A percentile compares a stretch with the other conserved stretches of the same genome.
These are phyloP conservation scores for Dorcus hopei DNA, from an alignment of 2,888 invertebrate genomes.

Conservation along the genomic window DNA sequence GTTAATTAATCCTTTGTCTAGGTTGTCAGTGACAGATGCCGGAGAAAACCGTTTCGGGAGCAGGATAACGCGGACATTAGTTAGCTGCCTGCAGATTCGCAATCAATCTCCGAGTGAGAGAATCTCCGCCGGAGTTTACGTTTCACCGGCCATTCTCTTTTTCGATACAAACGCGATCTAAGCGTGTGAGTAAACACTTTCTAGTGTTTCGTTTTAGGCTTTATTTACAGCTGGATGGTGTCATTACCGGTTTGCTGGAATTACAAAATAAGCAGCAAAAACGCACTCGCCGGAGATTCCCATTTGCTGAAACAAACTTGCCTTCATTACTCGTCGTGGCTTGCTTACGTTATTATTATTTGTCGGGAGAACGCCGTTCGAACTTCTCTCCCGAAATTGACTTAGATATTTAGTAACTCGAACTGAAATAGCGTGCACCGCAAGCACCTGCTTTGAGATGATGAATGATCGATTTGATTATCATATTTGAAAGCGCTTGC, in stretches of 20 bases:
- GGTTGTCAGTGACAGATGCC: slow-evolving; percentile 36
- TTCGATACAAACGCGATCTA: slow-evolving; percentile 13
- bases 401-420: no score
- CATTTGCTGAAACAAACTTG: slow-evolving; percentile 2
- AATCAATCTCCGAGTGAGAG: slow-evolving; percentile 17
- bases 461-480: no score
- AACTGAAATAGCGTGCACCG: no score
- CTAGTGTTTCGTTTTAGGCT: neutral
- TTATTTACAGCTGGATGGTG: no score
- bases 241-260: no score
- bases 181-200: slow-evolving; percentile 13
- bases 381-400: no score
- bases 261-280: no score
- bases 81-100: slow-evolving; percentile 18
- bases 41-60: slow-evolving; percentile 20
- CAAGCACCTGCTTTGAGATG: no score
- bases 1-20: slow-evolving; percentile 37
- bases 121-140: slow-evolving; percentile 6
- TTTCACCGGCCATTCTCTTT: slow-evolving; percentile 7
- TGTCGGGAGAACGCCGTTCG: no score
- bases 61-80: slow-evolving; percentile 15
- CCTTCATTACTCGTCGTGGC: slow-evolving; percentile 6
- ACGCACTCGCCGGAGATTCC: no score
- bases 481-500: no score
- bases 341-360: neutral